phyloP scores from a whole-genome alignment of 2,113 vertebrate genomes.

The Syngnathus floridae region DNA sequence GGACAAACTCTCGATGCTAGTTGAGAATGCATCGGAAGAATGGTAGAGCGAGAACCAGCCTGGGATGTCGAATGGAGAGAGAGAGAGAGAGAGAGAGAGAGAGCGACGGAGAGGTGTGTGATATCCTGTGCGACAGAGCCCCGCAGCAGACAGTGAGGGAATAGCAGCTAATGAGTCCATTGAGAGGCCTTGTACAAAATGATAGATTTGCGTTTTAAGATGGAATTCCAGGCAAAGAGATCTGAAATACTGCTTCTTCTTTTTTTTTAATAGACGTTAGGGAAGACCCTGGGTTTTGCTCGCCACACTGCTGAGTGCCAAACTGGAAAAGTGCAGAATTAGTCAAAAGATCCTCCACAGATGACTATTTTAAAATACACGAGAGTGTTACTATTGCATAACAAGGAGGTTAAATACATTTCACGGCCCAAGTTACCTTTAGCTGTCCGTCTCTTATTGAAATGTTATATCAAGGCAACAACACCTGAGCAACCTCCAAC shows the following conservation, averaged over 20 bases:
- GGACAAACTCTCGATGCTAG: conserved; percentile 41
- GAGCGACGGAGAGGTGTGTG: conserved; percentile 29
- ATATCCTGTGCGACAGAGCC: conserved; percentile 74
- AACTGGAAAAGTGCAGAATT: conserved; percentile 7
- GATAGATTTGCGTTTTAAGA: conserved; percentile 14
- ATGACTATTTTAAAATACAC: no score
- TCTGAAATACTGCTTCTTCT: neutral
- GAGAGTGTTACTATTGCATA: no score
- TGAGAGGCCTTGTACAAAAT: neutral
- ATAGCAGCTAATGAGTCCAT: conserved; percentile 55
- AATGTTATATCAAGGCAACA: neutral
- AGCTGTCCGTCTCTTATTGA: neutral
- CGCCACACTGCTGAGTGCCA: conserved; percentile 8
- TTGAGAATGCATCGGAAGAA: conserved; percentile 36
- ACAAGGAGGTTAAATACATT: no score
- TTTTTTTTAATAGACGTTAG: neutral
- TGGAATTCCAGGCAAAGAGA: neutral
- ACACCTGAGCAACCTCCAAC: neutral
- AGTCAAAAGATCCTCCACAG: neutral
- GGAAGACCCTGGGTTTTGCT: conserved; percentile 16
- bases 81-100: conserved; percentile 14
- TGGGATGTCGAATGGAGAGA: neutral
- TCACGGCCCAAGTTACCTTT: neutral
- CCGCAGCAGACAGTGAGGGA: conserved; percentile 70
- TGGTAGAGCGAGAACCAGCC: conserved; percentile 26